Conservation (phyloP, 2,113 vertebrate species). For the Mungos mungo region DNA sequence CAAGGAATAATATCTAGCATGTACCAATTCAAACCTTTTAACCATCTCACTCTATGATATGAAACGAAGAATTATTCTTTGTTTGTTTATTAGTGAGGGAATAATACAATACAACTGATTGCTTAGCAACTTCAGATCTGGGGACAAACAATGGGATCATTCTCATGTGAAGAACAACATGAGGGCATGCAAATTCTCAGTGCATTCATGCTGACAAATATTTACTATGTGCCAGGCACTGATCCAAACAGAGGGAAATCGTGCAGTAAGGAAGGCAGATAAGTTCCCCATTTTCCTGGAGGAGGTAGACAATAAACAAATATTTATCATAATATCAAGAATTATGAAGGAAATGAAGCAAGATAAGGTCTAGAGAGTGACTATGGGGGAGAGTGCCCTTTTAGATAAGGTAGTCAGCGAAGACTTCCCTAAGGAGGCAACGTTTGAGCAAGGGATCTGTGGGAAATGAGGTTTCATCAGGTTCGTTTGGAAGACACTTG, state of each 20-base stretch:
- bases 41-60: not conserved
- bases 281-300: slow-evolving; percentile 10
- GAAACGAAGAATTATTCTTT: slow-evolving; percentile 21
- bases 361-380: not conserved
- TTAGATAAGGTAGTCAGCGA: not conserved
- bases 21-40: not conserved
- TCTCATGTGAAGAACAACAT: slow-evolving; percentile 24
- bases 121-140: slow-evolving; percentile 7
- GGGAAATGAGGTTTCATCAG: not conserved
- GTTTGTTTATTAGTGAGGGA: slow-evolving; percentile 13
- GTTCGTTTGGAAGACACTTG: not conserved
- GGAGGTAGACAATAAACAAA: slow-evolving; percentile 19
- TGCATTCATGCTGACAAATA: slow-evolving; percentile 23
- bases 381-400: not conserved
- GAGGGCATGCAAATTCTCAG: slow-evolving; percentile 21
- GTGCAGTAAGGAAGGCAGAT: not conserved
- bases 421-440: not conserved
- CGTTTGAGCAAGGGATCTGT: not conserved
- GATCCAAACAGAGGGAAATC: not conserved
- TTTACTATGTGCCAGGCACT: slow-evolving; percentile 37
- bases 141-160: slow-evolving; percentile 32
- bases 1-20: not conserved
- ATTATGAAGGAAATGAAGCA: not conserved
- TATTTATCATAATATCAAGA: not conserved
- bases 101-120: slow-evolving; percentile 34